Base-by-base conservation (phyloP, 2,888 invertebrate genomes). In the Sepiola atlantica region DNA sequence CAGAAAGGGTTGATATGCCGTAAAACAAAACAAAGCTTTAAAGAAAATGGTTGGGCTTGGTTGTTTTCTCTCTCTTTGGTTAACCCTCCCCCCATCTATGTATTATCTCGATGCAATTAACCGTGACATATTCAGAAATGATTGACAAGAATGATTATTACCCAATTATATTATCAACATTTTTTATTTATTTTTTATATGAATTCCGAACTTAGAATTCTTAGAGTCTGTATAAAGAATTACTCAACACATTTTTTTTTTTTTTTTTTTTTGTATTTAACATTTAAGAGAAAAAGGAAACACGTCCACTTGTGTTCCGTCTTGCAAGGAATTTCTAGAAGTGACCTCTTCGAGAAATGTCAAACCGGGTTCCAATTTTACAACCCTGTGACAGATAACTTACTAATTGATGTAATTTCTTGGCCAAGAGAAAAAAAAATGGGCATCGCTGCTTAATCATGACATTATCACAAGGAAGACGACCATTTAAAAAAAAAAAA, bases 401-500 rank as follows among this genome's bases (percentile, higher is more conserved):
- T 77, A 77, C 77, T 77, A 77, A 77, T 77, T 77, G 77, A 77
- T 77, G n/a, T 77, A n/a, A 77, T 77, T 77, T 32, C 77, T 77
- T 77, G 77, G n/a, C 77, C n/a, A 77, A 77, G 77, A 77, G 45
- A 8, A 8, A 8, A 45, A 45, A 45, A 77, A 77, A 77, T 28
- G 61, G 61, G 24, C 61, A 61, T 61, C 61, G 12, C 61, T 61
- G 61, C 61, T 61, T 61, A 61, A 61, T 61, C 24, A 61, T 61
- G 28, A 28, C 61, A 61, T 61, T 61, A 61, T 61, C 61, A 61
- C 28, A 61, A 61, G n/a, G 77, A 77, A 77, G 77, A 77, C 16
- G 16, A 32, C 45, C 45, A 45, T 45, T 45, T 45, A n/a, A n/a
- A n/a, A n/a, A n/a, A n/a, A n/a, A n/a, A n/a, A n/a, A n/a, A n/a